These are phyloP conservation scores for Pungitius pungitius DNA, from an alignment of 2,113 vertebrate species.

Conservation along the genomic window DNA sequence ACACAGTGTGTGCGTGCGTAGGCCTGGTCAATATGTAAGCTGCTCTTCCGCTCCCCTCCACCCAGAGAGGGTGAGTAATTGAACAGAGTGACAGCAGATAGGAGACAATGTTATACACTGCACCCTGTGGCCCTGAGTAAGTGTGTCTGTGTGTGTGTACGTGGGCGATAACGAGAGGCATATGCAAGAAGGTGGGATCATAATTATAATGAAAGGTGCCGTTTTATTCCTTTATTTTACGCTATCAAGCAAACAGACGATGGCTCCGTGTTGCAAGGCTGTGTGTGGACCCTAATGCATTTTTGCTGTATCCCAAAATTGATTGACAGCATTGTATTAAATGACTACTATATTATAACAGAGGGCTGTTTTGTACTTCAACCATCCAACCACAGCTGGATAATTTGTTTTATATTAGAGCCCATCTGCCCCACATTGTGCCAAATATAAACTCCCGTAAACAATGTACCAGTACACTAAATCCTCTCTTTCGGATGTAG, in stretches of 20 bases:
- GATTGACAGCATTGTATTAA: neutral
- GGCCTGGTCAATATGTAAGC: conserved; percentile 66
- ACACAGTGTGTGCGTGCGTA: conserved; percentile 14
- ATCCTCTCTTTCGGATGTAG: neutral
- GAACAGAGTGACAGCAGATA: conserved; percentile 34
- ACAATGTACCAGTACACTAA: neutral
- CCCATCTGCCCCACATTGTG: neutral
- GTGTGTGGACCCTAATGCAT: conserved; percentile 4
- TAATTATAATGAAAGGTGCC: too few species aligned
- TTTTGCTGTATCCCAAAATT: neutral
- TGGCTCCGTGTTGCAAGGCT: neutral
- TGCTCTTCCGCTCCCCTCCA: conserved; percentile 46
- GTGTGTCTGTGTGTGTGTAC: neutral
- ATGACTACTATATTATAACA: neutral
- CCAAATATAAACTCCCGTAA: neutral
- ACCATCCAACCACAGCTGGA: neutral
- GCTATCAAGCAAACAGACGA: neutral
- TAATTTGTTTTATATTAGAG: neutral
- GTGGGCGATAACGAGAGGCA: neutral
- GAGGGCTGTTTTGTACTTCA: neutral
- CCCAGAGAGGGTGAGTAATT: conserved; percentile 20
- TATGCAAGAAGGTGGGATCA: neutral
- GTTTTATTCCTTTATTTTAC: neutral
- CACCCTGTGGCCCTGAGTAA: neutral
- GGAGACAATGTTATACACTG: conserved; percentile 33